These are phyloP conservation scores for Pachycephala philippinensis DNA, from an alignment of 2,113 vertebrate species.

Conservation along the genomic window DNA sequence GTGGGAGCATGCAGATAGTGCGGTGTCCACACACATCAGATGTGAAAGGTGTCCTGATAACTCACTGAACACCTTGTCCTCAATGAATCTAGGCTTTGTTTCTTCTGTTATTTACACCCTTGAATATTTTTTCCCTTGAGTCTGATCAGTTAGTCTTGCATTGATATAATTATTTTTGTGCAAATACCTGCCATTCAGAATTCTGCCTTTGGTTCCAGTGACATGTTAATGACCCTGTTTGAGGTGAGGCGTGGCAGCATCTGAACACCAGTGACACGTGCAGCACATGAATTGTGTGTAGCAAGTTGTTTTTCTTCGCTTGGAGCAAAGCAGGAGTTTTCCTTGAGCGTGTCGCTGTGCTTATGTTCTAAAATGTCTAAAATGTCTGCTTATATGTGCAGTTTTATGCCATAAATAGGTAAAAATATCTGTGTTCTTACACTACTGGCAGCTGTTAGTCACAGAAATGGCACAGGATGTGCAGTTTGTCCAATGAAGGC, in stretches of 20 bases:
- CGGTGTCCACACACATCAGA: neutral
- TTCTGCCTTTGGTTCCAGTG: neutral
- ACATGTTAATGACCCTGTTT: neutral
- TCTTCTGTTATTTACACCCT: neutral
- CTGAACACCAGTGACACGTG: neutral
- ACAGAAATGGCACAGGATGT: neutral
- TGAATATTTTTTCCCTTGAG: accelerated
- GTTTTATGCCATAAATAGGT: neutral
- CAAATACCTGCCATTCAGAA: neutral
- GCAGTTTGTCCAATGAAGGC: neutral
- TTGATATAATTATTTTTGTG: neutral
- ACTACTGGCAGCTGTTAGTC: neutral
- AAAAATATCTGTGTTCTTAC: neutral
- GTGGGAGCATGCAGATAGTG: neutral
- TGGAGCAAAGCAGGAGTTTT: neutral
- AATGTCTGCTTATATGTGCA: neutral
- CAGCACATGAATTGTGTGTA: neutral
- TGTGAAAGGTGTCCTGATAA: neutral
- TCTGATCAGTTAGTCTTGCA: neutral
- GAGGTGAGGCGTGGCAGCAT: neutral
- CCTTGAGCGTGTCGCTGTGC: neutral
- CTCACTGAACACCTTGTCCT: neutral
- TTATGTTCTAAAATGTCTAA: neutral
- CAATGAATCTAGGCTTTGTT: neutral
- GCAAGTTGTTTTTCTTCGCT: neutral